phyloP scores from a whole-genome alignment of 2,113 vertebrate species.

The Garra rufa region DNA sequence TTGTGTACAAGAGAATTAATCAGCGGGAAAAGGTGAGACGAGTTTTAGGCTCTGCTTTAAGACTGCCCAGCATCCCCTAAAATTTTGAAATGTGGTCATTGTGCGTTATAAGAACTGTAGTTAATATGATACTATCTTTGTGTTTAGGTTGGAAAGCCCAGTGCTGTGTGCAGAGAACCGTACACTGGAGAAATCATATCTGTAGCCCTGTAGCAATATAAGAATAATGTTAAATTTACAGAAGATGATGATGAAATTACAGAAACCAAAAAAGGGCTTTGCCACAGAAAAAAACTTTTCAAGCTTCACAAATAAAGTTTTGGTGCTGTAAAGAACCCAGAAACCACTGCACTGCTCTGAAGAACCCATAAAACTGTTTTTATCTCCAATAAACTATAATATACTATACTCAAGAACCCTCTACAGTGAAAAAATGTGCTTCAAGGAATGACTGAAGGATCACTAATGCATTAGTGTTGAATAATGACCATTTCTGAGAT shows the following conservation, averaged over 20 bases:
- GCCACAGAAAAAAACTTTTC: neutral
- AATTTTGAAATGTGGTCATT: neutral
- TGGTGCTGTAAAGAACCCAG: neutral
- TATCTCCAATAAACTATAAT: neutral
- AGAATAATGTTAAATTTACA: no score
- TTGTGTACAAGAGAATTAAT: constrained; percentile 86
- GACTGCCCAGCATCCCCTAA: no score
- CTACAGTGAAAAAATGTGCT: neutral
- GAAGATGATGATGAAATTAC: no score
- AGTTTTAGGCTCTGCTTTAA: neutral
- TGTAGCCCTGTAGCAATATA: no score
- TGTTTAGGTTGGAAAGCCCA: constrained; percentile 83
- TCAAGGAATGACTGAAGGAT: neutral
- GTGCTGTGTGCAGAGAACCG: constrained; percentile 82
- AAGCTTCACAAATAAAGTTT: neutral
- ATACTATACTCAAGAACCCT: neutral
- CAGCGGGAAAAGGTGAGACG: constrained; percentile 85
- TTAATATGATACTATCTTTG: constrained; percentile 15
- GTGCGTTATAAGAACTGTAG: neutral
- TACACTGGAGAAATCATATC: constrained; percentile 76
- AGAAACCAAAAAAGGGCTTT: neutral
- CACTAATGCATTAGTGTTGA: neutral
- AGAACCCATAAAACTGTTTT: neutral
- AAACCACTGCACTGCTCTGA: neutral
- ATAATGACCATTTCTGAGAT: neutral